A percentile compares a stretch with the other conserved stretches of the same genome.
Conservation (phyloP, 2,113 vertebrate genomes). For the Chroicocephalus ridibundus region DNA sequence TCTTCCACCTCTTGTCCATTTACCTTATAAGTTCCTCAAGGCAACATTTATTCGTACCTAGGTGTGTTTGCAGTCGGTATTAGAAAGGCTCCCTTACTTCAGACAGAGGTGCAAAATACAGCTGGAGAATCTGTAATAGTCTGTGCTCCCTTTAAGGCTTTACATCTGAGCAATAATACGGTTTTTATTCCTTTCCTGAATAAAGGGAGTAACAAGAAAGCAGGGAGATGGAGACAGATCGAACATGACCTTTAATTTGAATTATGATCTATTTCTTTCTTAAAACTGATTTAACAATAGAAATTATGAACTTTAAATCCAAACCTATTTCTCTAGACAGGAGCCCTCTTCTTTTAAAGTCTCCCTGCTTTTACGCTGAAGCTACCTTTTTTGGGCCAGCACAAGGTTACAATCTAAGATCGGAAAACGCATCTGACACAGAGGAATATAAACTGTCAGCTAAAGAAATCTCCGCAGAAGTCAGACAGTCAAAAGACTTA, state of each 20-base stretch:
- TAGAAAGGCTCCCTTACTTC: background rate
- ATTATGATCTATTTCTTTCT: slow-evolving; percentile 8
- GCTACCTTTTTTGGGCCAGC: slow-evolving; percentile 38
- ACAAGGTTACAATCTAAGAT: slow-evolving; percentile 37
- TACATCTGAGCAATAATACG: background rate
- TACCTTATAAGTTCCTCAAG: background rate
- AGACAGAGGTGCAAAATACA: background rate
- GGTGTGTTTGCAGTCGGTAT: background rate
- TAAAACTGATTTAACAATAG: slow-evolving; percentile 19
- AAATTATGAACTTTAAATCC: background rate
- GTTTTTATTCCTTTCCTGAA: background rate
- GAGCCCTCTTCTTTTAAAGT: slow-evolving; percentile 48
- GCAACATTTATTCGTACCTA: background rate
- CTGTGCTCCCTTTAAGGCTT: background rate
- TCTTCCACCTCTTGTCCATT: background rate
- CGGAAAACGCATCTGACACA: slow-evolving; percentile 60
- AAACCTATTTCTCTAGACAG: background rate
- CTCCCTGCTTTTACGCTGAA: slow-evolving; percentile 44
- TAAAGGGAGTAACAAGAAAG: background rate
- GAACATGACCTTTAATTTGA: slow-evolving; percentile 34
- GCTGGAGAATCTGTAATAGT: background rate
- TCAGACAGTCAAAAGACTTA: slow-evolving; percentile 59
- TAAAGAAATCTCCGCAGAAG: slow-evolving; percentile 48
- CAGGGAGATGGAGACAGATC: background rate
- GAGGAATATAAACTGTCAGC: slow-evolving; percentile 55